Evolutionary conservation across 2,888 invertebrate genomes (phyloP).

Genomic region (Troilus luridus): DNA sequence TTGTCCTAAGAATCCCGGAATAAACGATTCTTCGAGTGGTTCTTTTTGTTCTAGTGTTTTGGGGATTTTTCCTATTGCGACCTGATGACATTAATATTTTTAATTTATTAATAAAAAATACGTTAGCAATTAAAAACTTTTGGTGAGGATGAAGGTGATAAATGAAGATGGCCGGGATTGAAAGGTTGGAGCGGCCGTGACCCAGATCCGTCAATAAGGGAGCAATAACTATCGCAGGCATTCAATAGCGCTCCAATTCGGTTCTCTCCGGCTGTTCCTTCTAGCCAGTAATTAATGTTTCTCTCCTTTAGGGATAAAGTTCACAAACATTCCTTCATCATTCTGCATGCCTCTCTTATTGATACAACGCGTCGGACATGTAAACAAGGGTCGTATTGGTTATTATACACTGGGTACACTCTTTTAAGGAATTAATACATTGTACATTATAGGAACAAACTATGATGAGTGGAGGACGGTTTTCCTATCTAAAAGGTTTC

Average conservation of each 20-base stretch:
- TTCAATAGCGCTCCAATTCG: slow-evolving; percentile 9
- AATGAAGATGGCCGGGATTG: not conserved
- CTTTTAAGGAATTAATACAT: too few species aligned
- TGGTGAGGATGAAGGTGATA: not conserved
- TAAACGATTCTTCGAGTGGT: too few species aligned
- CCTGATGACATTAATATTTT: not conserved
- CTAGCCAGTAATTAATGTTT: not conserved
- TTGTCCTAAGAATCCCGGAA: too few species aligned
- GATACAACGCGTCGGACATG: not conserved
- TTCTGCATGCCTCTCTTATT: not conserved
- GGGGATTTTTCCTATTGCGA: too few species aligned
- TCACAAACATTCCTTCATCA: slow-evolving; percentile 6
- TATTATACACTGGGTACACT: not conserved
- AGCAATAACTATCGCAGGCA: slow-evolving; percentile 3
- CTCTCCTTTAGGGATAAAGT: slow-evolving; percentile 6
- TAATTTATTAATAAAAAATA: not conserved
- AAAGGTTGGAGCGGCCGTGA: not conserved
- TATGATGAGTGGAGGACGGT: too few species aligned
- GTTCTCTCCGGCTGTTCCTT: too few species aligned
- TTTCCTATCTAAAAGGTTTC: too few species aligned
- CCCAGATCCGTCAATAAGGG: slow-evolving; percentile 1
- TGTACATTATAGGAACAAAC: too few species aligned
- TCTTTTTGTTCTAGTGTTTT: too few species aligned
- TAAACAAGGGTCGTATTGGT: not conserved
- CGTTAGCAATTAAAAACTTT: not conserved